Conservation (phyloP, 2,113 vertebrate species). For the Rhinoderma darwinii region DNA sequence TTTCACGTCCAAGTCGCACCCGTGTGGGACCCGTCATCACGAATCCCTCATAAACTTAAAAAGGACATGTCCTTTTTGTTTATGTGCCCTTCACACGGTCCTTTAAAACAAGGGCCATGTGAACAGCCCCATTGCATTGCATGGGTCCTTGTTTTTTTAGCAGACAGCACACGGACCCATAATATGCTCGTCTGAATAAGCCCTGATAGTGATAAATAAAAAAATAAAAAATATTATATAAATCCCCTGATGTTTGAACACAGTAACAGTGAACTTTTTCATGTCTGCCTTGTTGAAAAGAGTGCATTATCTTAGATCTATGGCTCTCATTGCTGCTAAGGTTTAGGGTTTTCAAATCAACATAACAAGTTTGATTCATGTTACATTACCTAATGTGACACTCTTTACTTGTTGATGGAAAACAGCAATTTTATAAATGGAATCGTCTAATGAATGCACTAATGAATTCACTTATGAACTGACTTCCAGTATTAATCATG, state of each 20-base stretch:
- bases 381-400: conserved; percentile 34
- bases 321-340: not conserved
- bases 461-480: conserved; percentile 46
- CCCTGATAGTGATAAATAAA: not conserved
- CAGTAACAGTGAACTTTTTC: not conserved
- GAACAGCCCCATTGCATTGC: too few relatives aligned
- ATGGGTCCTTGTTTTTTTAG: too few relatives aligned
- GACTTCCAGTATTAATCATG: conserved; percentile 45
- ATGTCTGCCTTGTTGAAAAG: not conserved
- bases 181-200: too few relatives aligned
- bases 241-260: not conserved
- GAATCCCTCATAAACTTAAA: too few relatives aligned
- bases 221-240: not conserved
- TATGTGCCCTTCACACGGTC: too few relatives aligned
- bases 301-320: not conserved
- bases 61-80: too few relatives aligned
- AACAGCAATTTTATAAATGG: conserved; percentile 37
- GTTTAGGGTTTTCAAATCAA: conserved; percentile 38
- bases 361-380: conserved; percentile 25
- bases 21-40: too few relatives aligned
- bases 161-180: too few relatives aligned
- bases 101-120: too few relatives aligned
- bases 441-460: conserved; percentile 25
- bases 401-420: not conserved
- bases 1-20: too few relatives aligned